Evolutionary conservation across 2,888 invertebrate genomes (phyloP).

Genomic region (Lacanobia oleracea): DNA sequence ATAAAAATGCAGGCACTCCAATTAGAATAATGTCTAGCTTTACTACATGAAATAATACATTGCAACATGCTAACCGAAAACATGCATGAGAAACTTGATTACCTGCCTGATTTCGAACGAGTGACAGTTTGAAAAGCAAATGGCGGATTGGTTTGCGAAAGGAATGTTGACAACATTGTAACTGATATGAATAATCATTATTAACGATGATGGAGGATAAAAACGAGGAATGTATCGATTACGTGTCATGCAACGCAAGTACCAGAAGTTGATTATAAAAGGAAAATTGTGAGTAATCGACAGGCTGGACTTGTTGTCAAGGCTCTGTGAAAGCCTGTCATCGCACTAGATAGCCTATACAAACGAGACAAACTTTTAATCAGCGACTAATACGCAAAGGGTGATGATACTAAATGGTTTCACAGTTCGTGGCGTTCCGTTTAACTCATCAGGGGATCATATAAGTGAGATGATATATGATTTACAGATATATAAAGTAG

Average conservation of each 20-base stretch:
- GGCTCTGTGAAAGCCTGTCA: conserved; percentile 40
- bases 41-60: conserved; percentile 43
- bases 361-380: conserved; percentile 32
- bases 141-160: conserved; percentile 14
- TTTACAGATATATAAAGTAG: conserved; percentile 15
- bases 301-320: conserved; percentile 25
- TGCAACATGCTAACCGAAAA: conserved; percentile 40
- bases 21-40: conserved; percentile 57
- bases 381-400: conserved; percentile 24
- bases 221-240: conserved; percentile 37
- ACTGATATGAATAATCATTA: conserved; percentile 30
- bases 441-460: conserved; percentile 33
- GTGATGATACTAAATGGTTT: conserved; percentile 13
- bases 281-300: conserved; percentile 26
- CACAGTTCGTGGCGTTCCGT: conserved; percentile 7
- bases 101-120: conserved; percentile 4
- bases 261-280: conserved; percentile 27
- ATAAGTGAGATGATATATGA: conserved; percentile 30
- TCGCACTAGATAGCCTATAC: conserved; percentile 11
- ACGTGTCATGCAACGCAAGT: conserved; percentile 17
- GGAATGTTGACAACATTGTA: conserved; percentile 21
- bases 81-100: conserved; percentile 25
- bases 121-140: conserved; percentile 34
- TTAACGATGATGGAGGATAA: conserved; percentile 21
- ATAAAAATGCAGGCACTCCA: conserved; percentile 56